Conservation (phyloP, 2,888 invertebrate genomes). For the Drosophila anomelani region DNA sequence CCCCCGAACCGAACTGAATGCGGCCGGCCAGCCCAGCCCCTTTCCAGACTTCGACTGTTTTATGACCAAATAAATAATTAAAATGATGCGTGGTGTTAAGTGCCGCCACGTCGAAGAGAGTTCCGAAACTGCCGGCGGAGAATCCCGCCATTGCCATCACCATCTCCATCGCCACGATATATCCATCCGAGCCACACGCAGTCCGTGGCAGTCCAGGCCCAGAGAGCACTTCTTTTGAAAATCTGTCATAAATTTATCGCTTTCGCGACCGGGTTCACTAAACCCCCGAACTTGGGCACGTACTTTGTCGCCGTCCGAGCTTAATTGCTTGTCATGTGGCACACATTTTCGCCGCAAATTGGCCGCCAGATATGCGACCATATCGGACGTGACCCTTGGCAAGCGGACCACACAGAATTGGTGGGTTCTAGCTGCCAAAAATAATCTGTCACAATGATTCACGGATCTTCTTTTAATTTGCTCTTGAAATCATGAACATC, state of each 20-base stretch:
- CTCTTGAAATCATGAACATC: not conserved
- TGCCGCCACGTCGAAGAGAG: slow-evolving; percentile 63
- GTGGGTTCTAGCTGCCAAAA: slow-evolving; percentile 42
- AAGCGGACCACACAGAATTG: slow-evolving; percentile 66
- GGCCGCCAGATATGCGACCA: slow-evolving; percentile 60
- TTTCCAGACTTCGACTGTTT: slow-evolving; percentile 69
- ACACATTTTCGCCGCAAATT: slow-evolving; percentile 70
- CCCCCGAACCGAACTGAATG: slow-evolving; percentile 22
- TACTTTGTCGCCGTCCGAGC: slow-evolving; percentile 50
- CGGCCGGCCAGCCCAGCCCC: slow-evolving; percentile 32
- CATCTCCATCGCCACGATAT: slow-evolving; percentile 9
- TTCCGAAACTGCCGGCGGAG: slow-evolving; percentile 29
- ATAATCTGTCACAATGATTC: not conserved
- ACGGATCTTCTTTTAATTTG: not conserved
- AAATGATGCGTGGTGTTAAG: slow-evolving; percentile 78
- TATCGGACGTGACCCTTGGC: slow-evolving; percentile 50
- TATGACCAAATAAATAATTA: slow-evolving; percentile 80
- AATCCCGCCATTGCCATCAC: slow-evolving; percentile 10
- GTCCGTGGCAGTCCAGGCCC: slow-evolving; percentile 36
- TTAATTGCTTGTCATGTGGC: slow-evolving; percentile 79
- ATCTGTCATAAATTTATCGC: slow-evolving; percentile 80
- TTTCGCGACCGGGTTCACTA: slow-evolving; percentile 72
- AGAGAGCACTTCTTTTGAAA: slow-evolving; percentile 69
- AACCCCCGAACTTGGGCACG: slow-evolving; percentile 52
- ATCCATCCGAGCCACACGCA: slow-evolving; percentile 66